Base-by-base conservation (phyloP, 2,113 vertebrate genomes). In the Leucosticte australis region DNA sequence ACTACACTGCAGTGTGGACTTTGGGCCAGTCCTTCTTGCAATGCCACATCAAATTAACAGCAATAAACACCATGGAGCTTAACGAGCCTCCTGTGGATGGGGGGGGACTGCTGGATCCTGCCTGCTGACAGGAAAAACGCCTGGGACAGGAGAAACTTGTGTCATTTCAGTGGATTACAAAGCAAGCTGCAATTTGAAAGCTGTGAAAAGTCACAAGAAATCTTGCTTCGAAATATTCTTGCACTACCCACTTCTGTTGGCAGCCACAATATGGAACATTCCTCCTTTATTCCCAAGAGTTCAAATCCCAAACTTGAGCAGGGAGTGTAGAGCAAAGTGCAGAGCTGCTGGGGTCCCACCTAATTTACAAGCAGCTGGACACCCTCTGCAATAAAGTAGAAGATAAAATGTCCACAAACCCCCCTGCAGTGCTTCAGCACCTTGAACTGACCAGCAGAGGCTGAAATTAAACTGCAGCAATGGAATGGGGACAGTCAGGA, bases 11-110 rank as follows among this genome's bases (percentile, higher is more conserved):
- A 73, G 23, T 10, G 62, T 35, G 82, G 89, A 92, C 74, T 91
- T 65, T 12, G 47, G 74, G 71, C 67, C 67, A 87, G 76, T 44
- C 65, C 52, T 83, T 50, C 71, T 27, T 39, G 53, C 65, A 59
- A 17, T 65, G 87, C 57, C 70, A 69, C 6, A 55, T 39, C 37
- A 85, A 95, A 94, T 91, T 92, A 94, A 69, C 78, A 90, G 59
- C 65, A 84, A 53, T 87, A 85, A 85, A 69, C 78, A 80, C 50
- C 89, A 82, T 3, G 39, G 74, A 65, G 77, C 74, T 89, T 91
- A 91, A 87, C 13, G 8, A 95, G 95, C 89, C 95, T 84, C 89
- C 91, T 53, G 67, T 0, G 35, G 93, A 62, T 20, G 57, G 16
- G 2, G 30, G 65, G 44, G 92, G 53, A 28, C 53, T 7, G 11